Base-by-base conservation (phyloP, 1,140 invertebrate genomes). In the Mercenaria mercenaria region DNA sequence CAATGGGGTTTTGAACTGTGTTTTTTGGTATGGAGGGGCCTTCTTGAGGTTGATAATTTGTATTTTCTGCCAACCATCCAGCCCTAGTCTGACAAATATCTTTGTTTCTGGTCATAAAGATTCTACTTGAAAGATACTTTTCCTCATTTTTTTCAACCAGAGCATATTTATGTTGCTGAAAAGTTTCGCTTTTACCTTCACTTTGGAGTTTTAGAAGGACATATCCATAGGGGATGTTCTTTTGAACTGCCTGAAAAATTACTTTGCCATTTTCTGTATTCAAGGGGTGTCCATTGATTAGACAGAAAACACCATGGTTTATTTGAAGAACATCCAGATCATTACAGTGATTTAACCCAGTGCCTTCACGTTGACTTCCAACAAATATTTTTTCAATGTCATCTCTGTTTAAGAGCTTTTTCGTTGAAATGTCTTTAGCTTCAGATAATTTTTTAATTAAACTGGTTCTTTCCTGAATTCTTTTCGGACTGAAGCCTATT, bases 281-380 rank as follows among this genome's bases (percentile, higher is more conserved):
- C 15, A 15, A 8, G 43, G 6, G 15, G 15, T 47, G 43, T 47
- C 32, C 32, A 32, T 61, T 37, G 20, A 15, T 34, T 64, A 29
- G 0, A n/a, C 56, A 50, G 20, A 59, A 83, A 39, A 61, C 80
- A 26, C 52, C 23, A 4, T 56, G 10, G 23, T 56, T n/a, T 15
- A 79, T 79, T 52, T 79, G 18, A 18, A 79, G 39, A 50, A 79
- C n/a, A 29, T 79, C 76, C n/a, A 79, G 29, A 29, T 79, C 76
- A 79, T 52, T 79, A 26, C 47, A 20, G 29, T 47, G 39, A 15
- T 43, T 13, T 23, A 47, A 50, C 50, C 76, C 76, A 26, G 39
- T 79, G 15, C 76, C 76, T 50, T 79, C 76, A 18, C 76, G 20
- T 79, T 47, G 76, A 79, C 76, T 79, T 26, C 76, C 76, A 50